A percentile compares a stretch with the other conserved stretches of the same genome.
Conservation (phyloP, 2,888 invertebrate species). For the Reticulitermes lucifugus region DNA sequence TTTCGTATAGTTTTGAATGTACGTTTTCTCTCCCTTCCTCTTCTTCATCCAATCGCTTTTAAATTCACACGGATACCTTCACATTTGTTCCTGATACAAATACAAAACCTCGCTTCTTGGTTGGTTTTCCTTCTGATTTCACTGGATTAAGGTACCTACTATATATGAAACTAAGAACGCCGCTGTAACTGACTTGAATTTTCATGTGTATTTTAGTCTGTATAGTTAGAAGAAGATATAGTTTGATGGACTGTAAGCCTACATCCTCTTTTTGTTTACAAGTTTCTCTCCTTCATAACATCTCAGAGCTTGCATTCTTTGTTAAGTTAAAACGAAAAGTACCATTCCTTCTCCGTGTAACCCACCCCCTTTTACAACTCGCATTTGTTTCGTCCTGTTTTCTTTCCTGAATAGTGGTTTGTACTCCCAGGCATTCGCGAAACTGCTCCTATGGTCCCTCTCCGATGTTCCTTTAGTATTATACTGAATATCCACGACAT, state of each 20-base stretch:
- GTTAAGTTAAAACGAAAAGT: background rate
- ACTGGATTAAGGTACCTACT: too few relatives aligned
- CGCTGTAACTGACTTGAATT: too few relatives aligned
- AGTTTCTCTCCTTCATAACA: background rate
- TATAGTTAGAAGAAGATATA: too few relatives aligned
- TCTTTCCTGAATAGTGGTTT: slow-evolving; percentile 22
- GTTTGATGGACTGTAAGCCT: background rate
- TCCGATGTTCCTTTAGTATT: background rate
- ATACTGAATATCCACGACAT: slow-evolving; percentile 31
- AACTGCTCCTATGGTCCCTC: background rate
- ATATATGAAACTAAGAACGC: too few relatives aligned
- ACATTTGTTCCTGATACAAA: too few relatives aligned
- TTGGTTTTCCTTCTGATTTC: too few relatives aligned
- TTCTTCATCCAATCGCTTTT: too few relatives aligned
- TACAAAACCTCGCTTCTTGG: too few relatives aligned
- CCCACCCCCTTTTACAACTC: background rate
- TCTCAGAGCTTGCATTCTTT: slow-evolving; percentile 2
- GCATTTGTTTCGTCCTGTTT: slow-evolving; percentile 23
- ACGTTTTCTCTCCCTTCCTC: too few relatives aligned
- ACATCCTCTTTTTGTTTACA: background rate
- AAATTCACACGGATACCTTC: too few relatives aligned
- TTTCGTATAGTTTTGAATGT: too few relatives aligned
- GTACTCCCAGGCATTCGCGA: background rate
- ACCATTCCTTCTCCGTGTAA: background rate
- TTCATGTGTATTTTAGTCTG: too few relatives aligned